These are phyloP conservation scores for Bombus waltoni DNA, from an alignment of 1,140 invertebrate species.

Conservation along the genomic window DNA sequence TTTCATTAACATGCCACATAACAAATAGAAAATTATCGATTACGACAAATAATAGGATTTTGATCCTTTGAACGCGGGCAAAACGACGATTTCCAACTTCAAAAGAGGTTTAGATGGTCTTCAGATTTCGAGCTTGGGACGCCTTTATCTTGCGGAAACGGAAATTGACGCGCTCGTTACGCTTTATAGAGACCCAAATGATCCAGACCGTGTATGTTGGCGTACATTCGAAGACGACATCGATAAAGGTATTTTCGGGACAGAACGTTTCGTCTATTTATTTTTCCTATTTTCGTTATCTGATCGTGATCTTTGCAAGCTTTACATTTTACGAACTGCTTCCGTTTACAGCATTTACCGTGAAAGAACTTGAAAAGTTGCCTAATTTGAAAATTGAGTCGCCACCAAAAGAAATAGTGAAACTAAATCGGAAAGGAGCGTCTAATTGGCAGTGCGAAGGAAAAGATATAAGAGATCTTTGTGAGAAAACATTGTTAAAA, in stretches of 20 bases:
- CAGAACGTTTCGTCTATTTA: background rate
- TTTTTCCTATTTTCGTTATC: background rate
- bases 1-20: background rate
- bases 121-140: slow-evolving; percentile 83
- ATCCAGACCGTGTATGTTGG: slow-evolving; percentile 86
- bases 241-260: slow-evolving; percentile 83
- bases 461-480: slow-evolving; percentile 78
- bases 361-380: slow-evolving; percentile 86
- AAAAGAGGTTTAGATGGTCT: slow-evolving; percentile 85
- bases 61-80: slow-evolving; percentile 85
- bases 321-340: background rate
- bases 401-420: slow-evolving; percentile 80
- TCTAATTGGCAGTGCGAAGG: slow-evolving; percentile 81
- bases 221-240: slow-evolving; percentile 88
- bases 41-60: slow-evolving; percentile 81
- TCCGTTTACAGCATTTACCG: slow-evolving; percentile 84
- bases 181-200: slow-evolving; percentile 86
- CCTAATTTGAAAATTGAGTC: slow-evolving; percentile 81
- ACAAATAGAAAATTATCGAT: background rate
- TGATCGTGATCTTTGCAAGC: background rate
- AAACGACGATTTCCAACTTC: slow-evolving; percentile 86
- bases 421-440: slow-evolving; percentile 80
- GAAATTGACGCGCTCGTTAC: slow-evolving; percentile 84
- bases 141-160: slow-evolving; percentile 82
- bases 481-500: slow-evolving; percentile 83